These are phyloP conservation scores for Palythoa heliodiscus DNA, from an alignment of 92 coral and sea anemone species.

Conservation along the genomic window DNA sequence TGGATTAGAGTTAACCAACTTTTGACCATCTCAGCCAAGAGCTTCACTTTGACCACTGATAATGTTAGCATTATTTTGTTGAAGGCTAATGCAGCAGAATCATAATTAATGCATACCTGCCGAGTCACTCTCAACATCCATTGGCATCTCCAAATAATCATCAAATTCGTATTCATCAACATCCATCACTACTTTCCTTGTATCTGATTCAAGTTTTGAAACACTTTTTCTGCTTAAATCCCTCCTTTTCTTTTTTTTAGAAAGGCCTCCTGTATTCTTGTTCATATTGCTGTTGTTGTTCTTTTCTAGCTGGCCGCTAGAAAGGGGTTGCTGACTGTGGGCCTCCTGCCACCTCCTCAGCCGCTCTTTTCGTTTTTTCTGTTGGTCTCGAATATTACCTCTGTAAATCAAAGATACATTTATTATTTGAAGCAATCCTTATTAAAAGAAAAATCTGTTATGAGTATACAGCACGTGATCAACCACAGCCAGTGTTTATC, in stretches of 20 bases:
- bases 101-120: constrained; percentile 57
- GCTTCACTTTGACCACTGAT: too few species aligned
- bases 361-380: constrained; percentile 70
- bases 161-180: constrained; percentile 61
- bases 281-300: constrained; percentile 15
- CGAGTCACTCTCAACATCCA: constrained; percentile 97
- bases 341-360: constrained; percentile 74
- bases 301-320: constrained; percentile 7
- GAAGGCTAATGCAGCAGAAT: too few species aligned
- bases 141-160: constrained; percentile 90
- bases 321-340: constrained; percentile 26
- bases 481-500: too few species aligned
- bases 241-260: constrained; percentile 34
- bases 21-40: too few species aligned
- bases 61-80: too few species aligned
- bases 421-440: too few species aligned
- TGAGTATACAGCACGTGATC: too few species aligned
- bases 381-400: constrained; percentile 48
- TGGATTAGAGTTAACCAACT: too few species aligned
- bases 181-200: constrained; percentile 33
- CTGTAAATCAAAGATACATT: not conserved
- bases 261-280: constrained; percentile 35
- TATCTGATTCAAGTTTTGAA: constrained; percentile 35
- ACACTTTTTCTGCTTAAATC: constrained; percentile 39
- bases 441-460: too few species aligned